phyloP scores from a whole-genome alignment of 2,888 invertebrate genomes.

The Salticus scenicus region DNA sequence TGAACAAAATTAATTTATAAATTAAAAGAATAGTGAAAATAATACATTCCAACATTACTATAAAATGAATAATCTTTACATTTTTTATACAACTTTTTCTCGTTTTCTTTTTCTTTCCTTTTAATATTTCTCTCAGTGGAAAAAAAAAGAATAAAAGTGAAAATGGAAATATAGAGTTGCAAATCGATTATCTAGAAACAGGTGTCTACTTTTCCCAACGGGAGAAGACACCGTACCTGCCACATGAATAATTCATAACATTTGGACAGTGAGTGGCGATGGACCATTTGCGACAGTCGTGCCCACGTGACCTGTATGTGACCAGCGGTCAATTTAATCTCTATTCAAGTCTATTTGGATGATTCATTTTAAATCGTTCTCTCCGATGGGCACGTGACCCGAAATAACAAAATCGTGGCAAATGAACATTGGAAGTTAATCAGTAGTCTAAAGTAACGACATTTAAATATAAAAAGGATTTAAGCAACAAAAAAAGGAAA shows the following conservation, averaged over 20 bases:
- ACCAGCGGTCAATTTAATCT: not conserved
- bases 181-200: not conserved
- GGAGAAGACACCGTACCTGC: not conserved
- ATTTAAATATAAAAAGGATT: not conserved
- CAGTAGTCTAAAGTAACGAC: not conserved
- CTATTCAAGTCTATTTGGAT: not conserved
- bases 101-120: no score
- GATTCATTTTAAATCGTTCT: constrained; percentile 1
- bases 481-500: not conserved
- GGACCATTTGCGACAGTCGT: constrained; percentile 1
- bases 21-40: no score
- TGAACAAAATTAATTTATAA: no score
- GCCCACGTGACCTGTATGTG: constrained; percentile 1
- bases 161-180: not conserved
- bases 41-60: no score
- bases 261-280: not conserved
- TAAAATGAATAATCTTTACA: no score
- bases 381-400: not conserved
- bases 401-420: not conserved
- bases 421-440: not conserved
- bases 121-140: no score
- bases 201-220: not conserved
- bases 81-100: no score
- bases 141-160: not conserved
- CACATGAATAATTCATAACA: not conserved